A percentile compares a stretch with the other conserved stretches of the same genome.
Conservation (phyloP, 1,140 invertebrate genomes). For the Bombyx mandarina region DNA sequence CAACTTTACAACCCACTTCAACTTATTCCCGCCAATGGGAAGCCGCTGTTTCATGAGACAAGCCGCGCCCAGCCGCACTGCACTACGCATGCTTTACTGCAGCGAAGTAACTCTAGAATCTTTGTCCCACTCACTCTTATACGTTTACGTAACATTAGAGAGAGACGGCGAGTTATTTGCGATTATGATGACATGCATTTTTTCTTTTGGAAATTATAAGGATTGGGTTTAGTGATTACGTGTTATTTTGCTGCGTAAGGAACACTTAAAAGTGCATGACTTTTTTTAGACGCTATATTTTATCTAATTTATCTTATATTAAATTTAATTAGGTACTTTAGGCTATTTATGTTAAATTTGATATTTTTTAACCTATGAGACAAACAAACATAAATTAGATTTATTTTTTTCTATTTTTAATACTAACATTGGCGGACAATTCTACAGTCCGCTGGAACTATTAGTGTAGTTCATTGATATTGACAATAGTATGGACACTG, state of each 20-base stretch:
- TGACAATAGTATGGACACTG: too few species aligned
- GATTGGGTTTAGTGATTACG: conserved; percentile 58
- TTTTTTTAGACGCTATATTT: too few species aligned
- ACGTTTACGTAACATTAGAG: conserved; percentile 17
- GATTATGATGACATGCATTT: conserved; percentile 51
- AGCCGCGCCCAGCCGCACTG: conserved; percentile 44
- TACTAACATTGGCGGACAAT: too few species aligned
- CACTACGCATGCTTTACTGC: conserved; percentile 54
- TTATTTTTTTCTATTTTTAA: too few species aligned
- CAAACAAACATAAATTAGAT: too few species aligned
- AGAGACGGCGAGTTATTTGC: conserved; percentile 33
- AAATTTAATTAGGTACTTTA: too few species aligned
- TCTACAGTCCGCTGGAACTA: too few species aligned
- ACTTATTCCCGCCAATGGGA: conserved; percentile 39
- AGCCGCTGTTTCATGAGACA: conserved; percentile 24
- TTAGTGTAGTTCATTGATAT: too few species aligned
- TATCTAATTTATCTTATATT: too few species aligned
- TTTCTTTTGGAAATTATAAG: conserved; percentile 55
- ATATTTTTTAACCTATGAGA: too few species aligned
- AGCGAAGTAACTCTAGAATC: conserved; percentile 26
- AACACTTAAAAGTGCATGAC: too few species aligned
- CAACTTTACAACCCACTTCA: conserved; percentile 35
- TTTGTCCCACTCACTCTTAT: conserved; percentile 37
- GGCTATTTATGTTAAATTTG: too few species aligned
- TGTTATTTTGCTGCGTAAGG: conserved; percentile 34